Percentiles rank a stretch among this genome's conserved stretches.
These are phyloP conservation scores for Neosilurus hyrtlii DNA, from an alignment of 2,797 vertebrate species.

Conservation along the genomic window DNA sequence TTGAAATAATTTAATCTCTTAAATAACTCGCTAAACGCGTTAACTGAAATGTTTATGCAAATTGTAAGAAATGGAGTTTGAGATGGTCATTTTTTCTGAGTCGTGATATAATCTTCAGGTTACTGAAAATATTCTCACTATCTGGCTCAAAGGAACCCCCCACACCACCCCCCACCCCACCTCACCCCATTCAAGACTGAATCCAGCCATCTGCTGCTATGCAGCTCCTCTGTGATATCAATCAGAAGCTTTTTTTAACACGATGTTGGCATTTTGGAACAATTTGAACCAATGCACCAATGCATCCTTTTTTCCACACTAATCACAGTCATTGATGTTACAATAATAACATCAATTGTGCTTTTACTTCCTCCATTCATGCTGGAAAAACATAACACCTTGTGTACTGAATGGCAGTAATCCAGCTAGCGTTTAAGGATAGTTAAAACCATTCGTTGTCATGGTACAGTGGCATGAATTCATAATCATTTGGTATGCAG, in stretches of 20 bases:
- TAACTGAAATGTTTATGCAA: not conserved
- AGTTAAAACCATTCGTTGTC: constrained; percentile 16
- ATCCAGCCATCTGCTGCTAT: constrained; percentile 44
- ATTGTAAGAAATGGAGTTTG: not conserved
- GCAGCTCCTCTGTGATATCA: constrained; percentile 37
- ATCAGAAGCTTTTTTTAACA: constrained; percentile 45
- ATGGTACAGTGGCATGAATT: constrained; percentile 2
- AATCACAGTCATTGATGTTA: constrained; percentile 41
- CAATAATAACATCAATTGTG: constrained; percentile 37
- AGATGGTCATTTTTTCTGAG: not conserved
- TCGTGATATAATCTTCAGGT: not conserved
- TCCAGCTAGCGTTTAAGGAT: constrained; percentile 7
- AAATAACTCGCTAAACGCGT: not conserved
- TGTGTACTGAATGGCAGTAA: constrained; percentile 35
- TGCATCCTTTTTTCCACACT: constrained; percentile 40
- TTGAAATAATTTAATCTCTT: not conserved
- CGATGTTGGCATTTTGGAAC: constrained; percentile 42
- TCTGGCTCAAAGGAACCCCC: constrained; percentile 9
- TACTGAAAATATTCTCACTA: constrained; percentile 19
- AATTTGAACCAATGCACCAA: constrained; percentile 37
- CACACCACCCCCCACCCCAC: not conserved
- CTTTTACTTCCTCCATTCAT: constrained; percentile 34
- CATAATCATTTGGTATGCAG: constrained; percentile 15
- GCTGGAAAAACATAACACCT: constrained; percentile 20
- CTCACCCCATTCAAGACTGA: constrained; percentile 27